Evolutionary conservation across 2,888 invertebrate species (phyloP), one percentile per base, ranked within the genome.

Genomic region (Acronicta alni): DNA sequence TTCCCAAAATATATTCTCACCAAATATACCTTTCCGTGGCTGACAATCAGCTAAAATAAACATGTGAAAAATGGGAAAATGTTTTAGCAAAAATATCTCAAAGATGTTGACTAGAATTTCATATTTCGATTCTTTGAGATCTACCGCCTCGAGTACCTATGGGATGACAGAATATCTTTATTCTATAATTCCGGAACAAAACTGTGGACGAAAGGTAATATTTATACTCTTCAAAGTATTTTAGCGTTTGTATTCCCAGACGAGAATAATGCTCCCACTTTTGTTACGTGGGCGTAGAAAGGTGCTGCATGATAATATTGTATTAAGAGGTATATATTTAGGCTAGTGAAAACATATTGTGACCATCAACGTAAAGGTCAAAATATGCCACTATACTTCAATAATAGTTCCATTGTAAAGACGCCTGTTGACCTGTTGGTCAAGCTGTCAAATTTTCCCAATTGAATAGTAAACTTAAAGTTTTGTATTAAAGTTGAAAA

Each of bases 81-180:
- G 63, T 74, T 69, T 72, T 62, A 65, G 45, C 47, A 35, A 49
- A 74, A 69, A 72, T 66, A 57, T 63, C 57, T 63, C 53, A 61
- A 62, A 75, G 73, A 67, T 55, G 54, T 72, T 67, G 72, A 72
- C 60, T 60, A 57, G 72, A 72, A 72, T 75, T 74, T 63, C 53
- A 70, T 64, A 69, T 76, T 76, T 69, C 69, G 63, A 66, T 69
- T 72, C 73, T 72, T 68, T 57, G 47, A 56, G 47, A 47, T 57
- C 60, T 17, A 56, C 58, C 52, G 18, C 57, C 49, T 14, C 43
- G 30, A 26, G 17, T 59, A 59, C 76, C 52, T 63, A 20, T 30
- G 73, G 55, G 74, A 72, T 55, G 49, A 47, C 51, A 49, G 37
- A 57, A 61, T 73, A 69, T 62, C 58, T 76, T 66, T 69, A 75